phyloP scores from a whole-genome alignment of 2,888 invertebrate genomes.

The Shargacucullia verbasci region DNA sequence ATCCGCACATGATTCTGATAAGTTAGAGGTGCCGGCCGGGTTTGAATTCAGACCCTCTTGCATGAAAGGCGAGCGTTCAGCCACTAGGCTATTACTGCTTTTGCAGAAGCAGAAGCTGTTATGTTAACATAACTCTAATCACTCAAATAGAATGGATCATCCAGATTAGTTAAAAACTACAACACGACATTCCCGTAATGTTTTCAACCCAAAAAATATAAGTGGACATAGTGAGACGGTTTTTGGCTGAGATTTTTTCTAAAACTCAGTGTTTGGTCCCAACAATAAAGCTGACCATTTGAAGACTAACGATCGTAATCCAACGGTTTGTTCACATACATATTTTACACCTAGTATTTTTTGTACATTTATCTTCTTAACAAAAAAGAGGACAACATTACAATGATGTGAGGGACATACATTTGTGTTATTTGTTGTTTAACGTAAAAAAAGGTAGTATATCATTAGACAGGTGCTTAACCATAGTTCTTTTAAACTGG shows the following conservation, averaged over 20 bases:
- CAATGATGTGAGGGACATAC: background rate
- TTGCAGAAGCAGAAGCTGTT: too few relatives aligned
- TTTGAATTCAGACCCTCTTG: too few relatives aligned
- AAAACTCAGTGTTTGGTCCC: conserved; percentile 32
- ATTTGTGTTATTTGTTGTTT: conserved; percentile 1
- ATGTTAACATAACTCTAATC: too few relatives aligned
- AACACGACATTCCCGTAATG: background rate
- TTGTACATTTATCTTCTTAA: conserved; percentile 11
- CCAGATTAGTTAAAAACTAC: too few relatives aligned
- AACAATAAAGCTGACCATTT: conserved; percentile 36
- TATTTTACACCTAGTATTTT: conserved; percentile 26
- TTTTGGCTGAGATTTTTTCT: conserved; percentile 27
- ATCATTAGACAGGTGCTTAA: too few relatives aligned
- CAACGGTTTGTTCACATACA: conserved; percentile 19
- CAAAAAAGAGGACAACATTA: conserved; percentile 9
- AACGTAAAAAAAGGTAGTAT: too few relatives aligned
- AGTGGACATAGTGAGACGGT: conserved; percentile 1
- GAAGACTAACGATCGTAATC: conserved; percentile 42
- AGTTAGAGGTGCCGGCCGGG: too few relatives aligned
- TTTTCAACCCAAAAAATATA: conserved; percentile 19
- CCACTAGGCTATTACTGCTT: too few relatives aligned
- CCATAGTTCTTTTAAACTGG: too few relatives aligned
- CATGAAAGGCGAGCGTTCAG: too few relatives aligned
- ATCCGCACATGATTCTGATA: too few relatives aligned
- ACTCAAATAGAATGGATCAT: too few relatives aligned